Evolutionary conservation across 2,797 vertebrate species (phyloP), one percentile per base, ranked within the genome.

Genomic region (Parambassis ranga): DNA sequence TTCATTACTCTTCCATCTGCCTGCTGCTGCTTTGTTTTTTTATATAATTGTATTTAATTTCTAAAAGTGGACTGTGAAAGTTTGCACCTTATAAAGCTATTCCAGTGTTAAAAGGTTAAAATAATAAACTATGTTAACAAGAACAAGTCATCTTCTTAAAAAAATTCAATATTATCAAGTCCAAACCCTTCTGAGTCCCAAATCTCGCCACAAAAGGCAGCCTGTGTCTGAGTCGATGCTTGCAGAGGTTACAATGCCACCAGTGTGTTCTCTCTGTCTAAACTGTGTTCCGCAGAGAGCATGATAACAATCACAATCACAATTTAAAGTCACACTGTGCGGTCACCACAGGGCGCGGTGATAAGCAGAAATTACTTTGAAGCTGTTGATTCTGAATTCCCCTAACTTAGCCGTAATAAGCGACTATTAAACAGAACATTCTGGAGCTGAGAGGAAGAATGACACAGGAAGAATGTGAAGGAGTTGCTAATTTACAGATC

Each of bases 321-420:
- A n/a, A n/a, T n/a, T n/a, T n/a, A n/a, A n/a, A n/a, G 9, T 56
- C 58, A 62, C 63, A 63, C 30, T 3, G 37, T 28, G 2, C 35
- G 24, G 79, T 71, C 83, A 80, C 75, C 49, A 27, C 67, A 76
- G 80, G 74, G 71, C 81, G 76, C 0, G 26, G 55, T 3, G 69
- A 86, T 81, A 82, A 81, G 68, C 57, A 60, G 42, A 67, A 75
- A 79, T 66, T 19, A 68, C 68, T 84, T 60, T 41, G 59, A 50
- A 60, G 70, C 32, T 59, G 71, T 78, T 66, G 75, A 80, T 82
- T 80, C 31, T 63, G 51, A 82, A 71, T 74, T 67, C 60, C 58
- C 62, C 24, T 59, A 84, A 73, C 43, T 68, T 65, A 30, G 50
- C 63, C 10, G 27, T 59, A 74, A 77, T 74, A 71, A 75, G 70